Base-by-base conservation (phyloP, 2,797 vertebrate species). In the Pangasius larnaudii region DNA sequence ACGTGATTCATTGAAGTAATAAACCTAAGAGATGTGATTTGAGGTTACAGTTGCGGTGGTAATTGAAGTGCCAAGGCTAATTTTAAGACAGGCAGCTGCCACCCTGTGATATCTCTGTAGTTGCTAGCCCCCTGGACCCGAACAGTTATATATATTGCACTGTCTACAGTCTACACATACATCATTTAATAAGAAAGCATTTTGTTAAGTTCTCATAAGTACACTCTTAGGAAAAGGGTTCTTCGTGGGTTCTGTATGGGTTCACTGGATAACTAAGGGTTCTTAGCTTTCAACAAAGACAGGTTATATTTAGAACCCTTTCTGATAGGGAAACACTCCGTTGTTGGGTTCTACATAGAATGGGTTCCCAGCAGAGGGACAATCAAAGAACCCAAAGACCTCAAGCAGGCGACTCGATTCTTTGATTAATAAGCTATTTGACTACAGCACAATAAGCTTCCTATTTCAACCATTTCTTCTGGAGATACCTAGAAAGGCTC, bases 401-500 rank as follows among this genome's bases (percentile, higher is more conserved):
- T 42, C 13, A 46, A 46, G 24, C 19, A 65, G 39, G 0, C 22
- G 39, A 49, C 61, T 84, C 11, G 14, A 71, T 85, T 51, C 16
- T 24, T 72, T 86, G 22, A 74, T 82, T 75, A 63, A 85, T 72
- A 81, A 16, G 42, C 22, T 24, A 36, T 53, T 3, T 81, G 19
- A 39, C 10, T 42, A 42, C 53, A 74, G 63, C 2, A 69, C 67
- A 84, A 19, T 85, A 59, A 36, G 59, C 51, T 58, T 78, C 65
- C 22, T 9, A 46, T 84, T 5, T 2, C 61, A 30, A 61, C 51
- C 3, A 67, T n/a, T 72, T 81, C 42, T 16, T 65, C 49, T 30
- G 74, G 39, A 77, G 36, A 74, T 87, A 83, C 39, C 81, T 88
- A 75, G 81, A 89, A 88, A 36, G 51, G n/a, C 85, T 83, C 46